Percentiles rank a stretch among this genome's conserved stretches.
phyloP scores from a whole-genome alignment of 2,797 vertebrate species.

The Oophaga sylvatica region DNA sequence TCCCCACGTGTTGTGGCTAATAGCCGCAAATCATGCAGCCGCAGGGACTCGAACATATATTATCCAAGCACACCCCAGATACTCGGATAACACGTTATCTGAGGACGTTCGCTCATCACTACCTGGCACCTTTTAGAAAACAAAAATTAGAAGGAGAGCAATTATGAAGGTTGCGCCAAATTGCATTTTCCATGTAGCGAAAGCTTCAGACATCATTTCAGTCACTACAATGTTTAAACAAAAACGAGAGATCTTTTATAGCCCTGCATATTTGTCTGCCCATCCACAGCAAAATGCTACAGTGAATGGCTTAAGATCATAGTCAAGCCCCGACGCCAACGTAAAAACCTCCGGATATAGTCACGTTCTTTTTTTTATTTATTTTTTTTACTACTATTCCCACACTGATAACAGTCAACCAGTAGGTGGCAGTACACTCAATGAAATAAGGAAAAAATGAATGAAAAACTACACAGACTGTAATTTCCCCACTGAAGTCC shows the following conservation, averaged over 20 bases:
- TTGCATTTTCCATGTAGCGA: background rate
- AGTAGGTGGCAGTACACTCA: constrained; percentile 77
- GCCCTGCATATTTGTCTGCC: background rate
- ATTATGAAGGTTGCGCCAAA: too few species aligned
- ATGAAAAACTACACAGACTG: background rate
- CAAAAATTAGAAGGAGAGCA: too few species aligned
- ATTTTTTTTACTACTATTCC: too few species aligned
- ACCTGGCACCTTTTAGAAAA: too few species aligned
- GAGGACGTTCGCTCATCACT: too few species aligned
- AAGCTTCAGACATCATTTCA: background rate
- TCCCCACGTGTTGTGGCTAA: too few species aligned
- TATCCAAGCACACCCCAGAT: too few species aligned
- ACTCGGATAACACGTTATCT: too few species aligned
- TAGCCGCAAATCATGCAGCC: too few species aligned
- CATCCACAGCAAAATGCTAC: background rate
- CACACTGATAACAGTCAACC: constrained; percentile 46
- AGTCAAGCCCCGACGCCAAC: background rate
- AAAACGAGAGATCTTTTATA: background rate
- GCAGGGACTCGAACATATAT: too few species aligned
- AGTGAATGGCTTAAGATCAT: background rate
- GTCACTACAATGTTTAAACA: background rate
- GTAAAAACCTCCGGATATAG: background rate
- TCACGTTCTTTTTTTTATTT: background rate
- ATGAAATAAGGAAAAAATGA: background rate
- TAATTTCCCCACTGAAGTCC: too few species aligned